These are phyloP conservation scores for Ammodytes dubius DNA, from an alignment of 2,113 vertebrate genomes.

Conservation along the genomic window DNA sequence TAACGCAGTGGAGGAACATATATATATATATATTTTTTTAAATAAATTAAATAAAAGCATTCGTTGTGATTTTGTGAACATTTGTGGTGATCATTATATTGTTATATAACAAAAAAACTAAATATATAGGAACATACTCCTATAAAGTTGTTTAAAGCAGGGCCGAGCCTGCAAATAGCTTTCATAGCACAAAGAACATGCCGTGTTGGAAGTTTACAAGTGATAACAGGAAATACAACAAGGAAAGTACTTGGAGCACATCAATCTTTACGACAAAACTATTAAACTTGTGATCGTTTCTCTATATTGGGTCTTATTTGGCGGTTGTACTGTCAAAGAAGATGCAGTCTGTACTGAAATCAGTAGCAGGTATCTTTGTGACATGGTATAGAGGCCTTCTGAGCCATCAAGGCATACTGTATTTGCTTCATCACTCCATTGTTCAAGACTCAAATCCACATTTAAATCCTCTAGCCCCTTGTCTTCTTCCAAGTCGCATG, in stretches of 20 bases:
- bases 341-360: slow-evolving; percentile 33
- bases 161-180: not conserved
- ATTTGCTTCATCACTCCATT: slow-evolving; percentile 66
- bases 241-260: not conserved
- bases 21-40: too few species aligned
- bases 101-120: not conserved
- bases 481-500: slow-evolving; percentile 57
- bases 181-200: slow-evolving; percentile 1
- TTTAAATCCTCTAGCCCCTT: slow-evolving; percentile 62
- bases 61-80: not conserved
- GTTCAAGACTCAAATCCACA: slow-evolving; percentile 66
- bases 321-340: slow-evolving; percentile 16
- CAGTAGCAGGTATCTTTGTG: slow-evolving; percentile 54
- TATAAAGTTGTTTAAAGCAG: not conserved
- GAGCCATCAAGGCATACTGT: slow-evolving; percentile 65
- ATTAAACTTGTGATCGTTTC: too few species aligned
- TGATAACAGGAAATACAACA: not conserved
- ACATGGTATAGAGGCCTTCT: slow-evolving; percentile 28
- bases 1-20: too few species aligned
- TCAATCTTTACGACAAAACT: too few species aligned
- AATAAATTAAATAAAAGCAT: too few species aligned
- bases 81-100: not conserved
- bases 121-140: not conserved
- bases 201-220: slow-evolving; percentile 1
- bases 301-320: slow-evolving; percentile 15